phyloP scores from a whole-genome alignment of 1,140 invertebrate species.

The Diorhabda elongata region DNA sequence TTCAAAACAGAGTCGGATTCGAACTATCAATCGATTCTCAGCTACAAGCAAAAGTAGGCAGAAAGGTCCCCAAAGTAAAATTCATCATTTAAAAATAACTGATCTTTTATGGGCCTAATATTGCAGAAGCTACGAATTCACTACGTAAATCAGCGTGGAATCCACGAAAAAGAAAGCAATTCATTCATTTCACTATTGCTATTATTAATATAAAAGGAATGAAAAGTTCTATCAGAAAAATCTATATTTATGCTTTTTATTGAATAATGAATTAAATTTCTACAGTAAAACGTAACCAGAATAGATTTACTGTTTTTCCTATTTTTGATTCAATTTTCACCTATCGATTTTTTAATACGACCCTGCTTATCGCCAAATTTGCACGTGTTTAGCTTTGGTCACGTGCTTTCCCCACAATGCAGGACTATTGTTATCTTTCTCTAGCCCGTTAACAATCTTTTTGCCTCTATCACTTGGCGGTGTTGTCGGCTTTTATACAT shows the following conservation, averaged over 20 bases:
- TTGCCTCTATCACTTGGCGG: not conserved
- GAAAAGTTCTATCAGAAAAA: too few species aligned
- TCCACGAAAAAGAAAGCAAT: not conserved
- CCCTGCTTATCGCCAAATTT: slow-evolving; percentile 8
- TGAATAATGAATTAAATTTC: too few species aligned
- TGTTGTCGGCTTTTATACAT: not conserved
- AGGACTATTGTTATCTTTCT: not conserved
- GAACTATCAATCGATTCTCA: not conserved
- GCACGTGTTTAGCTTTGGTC: slow-evolving; percentile 10
- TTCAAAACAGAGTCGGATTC: slow-evolving; percentile 4
- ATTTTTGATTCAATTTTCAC: too few species aligned
- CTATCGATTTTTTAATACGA: not conserved
- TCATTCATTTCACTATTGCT: not conserved
- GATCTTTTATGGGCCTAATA: not conserved
- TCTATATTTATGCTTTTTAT: too few species aligned
- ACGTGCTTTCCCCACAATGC: slow-evolving; percentile 9
- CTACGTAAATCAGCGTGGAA: not conserved
- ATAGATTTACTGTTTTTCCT: too few species aligned
- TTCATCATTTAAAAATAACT: too few species aligned
- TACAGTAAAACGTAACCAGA: too few species aligned
- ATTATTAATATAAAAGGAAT: not conserved
- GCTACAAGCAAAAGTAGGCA: not conserved
- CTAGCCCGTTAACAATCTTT: not conserved
- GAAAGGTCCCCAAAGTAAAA: too few species aligned
- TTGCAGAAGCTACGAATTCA: not conserved